Evolutionary conservation across 2,888 invertebrate genomes (phyloP), one percentile per base, ranked within the genome.

Genomic region (Lampropteryx suffumata): DNA sequence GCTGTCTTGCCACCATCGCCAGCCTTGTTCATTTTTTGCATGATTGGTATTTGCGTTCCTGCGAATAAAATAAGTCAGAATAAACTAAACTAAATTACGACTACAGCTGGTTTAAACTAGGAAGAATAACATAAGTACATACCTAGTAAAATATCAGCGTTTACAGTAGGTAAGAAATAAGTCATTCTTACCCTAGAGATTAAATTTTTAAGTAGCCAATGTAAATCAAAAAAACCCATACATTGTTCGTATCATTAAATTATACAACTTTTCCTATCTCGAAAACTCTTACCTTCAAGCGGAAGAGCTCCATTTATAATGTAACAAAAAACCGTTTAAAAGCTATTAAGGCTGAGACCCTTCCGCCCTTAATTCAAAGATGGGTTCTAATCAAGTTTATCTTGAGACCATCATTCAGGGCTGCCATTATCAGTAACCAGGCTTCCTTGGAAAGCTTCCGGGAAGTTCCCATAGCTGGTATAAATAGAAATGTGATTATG

Each of bases 1-100:
- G n/a, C 74, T 71, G 57, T 84, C 76, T 57, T 83, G 77, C 88
- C 87, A 87, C 85, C 86, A 85, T 3, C 82, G 74, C 84, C 85
- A 85, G 21, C 79, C 62, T 40, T 75, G 73, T 40, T 78, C 76
- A 36, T 79, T 76, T 53, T 77, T 78, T 1, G 71, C 67, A 11
- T 69, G 73, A 11, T 64, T 62, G 44, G 69, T 60, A 45, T 73
- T 45, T 41, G 53, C 12, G 32, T 53, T 36, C 48, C 73, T 59
- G 82, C 78, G 70, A 17, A 55, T 5, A 57, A 33, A 40, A 48
- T 12, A 28, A 24, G 1, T 24, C 21, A 21, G 7, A 24, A 6
- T 32, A 4, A 21, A 34, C 33, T 33, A 32, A 39, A n/a, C n/a
- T n/a, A n/a, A n/a, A n/a, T n/a, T n/a, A n/a, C n/a, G n/a, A n/a